A percentile compares a stretch with the other conserved stretches of the same genome.
Conservation (phyloP, 2,797 vertebrate genomes). For the Acridotheres tristis region DNA sequence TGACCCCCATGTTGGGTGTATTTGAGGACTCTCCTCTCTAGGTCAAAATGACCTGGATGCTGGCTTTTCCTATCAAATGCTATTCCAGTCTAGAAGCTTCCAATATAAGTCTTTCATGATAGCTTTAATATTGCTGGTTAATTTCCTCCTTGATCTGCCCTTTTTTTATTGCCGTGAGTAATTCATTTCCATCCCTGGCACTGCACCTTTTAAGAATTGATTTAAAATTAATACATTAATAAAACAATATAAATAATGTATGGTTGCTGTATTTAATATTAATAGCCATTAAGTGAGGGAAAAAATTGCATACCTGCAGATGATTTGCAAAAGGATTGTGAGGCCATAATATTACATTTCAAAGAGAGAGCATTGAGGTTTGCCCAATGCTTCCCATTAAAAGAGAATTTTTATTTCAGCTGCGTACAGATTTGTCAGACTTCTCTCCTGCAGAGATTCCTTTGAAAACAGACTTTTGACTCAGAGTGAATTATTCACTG, state of each 20-base stretch:
- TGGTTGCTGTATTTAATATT: conserved; percentile 67
- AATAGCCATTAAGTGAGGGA: conserved; percentile 52
- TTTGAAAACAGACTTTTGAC: background rate
- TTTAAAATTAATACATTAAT: conserved; percentile 65
- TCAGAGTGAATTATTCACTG: background rate
- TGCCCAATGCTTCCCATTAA: background rate
- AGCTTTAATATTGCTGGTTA: conserved; percentile 13
- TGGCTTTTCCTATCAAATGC: background rate
- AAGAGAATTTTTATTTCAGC: background rate
- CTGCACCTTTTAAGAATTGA: conserved; percentile 46
- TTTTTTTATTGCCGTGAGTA: conserved; percentile 49
- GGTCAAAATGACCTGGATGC: background rate
- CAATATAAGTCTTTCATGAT: background rate
- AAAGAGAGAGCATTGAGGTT: background rate
- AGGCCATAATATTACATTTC: background rate
- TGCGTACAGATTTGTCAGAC: background rate
- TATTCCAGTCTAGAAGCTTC: conserved; percentile 23
- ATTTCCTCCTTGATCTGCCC: conserved; percentile 28
- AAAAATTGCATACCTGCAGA: conserved; percentile 26
- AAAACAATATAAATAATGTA: conserved; percentile 71
- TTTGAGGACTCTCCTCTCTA: background rate
- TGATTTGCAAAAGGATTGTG: background rate
- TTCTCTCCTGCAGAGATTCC: background rate
- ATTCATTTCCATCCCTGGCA: conserved; percentile 32
- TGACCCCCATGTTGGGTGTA: rapidly evolving